These are phyloP conservation scores for Danionella cerebrum DNA, from an alignment of 2,113 vertebrate genomes.

Conservation along the genomic window DNA sequence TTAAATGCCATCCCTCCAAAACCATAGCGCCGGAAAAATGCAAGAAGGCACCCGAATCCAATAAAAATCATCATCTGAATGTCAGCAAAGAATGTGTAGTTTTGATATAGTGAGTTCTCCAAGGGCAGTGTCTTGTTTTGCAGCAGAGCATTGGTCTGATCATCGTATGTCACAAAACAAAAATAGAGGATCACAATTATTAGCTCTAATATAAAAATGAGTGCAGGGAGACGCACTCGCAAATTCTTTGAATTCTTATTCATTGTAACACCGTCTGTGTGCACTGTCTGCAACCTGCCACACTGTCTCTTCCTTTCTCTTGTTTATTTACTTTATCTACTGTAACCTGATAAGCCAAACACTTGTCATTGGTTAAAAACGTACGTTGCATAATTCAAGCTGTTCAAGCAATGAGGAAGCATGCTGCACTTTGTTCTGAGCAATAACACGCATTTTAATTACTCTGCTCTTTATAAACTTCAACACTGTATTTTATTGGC, in stretches of 20 bases:
- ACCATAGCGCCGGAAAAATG: constrained; percentile 69
- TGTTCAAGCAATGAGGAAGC: background rate
- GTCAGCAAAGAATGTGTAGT: constrained; percentile 73
- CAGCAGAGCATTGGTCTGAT: constrained; percentile 43
- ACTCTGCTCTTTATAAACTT: constrained; percentile 21
- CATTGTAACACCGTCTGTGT: constrained; percentile 44
- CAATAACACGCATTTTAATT: background rate
- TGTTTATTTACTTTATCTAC: constrained; percentile 27
- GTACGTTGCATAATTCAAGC: background rate
- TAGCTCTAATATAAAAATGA: constrained; percentile 61
- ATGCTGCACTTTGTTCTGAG: constrained; percentile 28
- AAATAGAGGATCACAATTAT: constrained; percentile 62
- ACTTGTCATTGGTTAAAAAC: constrained; percentile 27
- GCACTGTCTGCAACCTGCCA: constrained; percentile 1
- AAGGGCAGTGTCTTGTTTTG: constrained; percentile 45
- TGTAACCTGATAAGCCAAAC: constrained; percentile 28
- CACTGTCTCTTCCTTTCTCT: background rate
- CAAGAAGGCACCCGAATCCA: constrained; percentile 74
- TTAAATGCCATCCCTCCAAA: constrained; percentile 71
- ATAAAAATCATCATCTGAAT: constrained; percentile 78
- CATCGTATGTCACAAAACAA: constrained; percentile 66
- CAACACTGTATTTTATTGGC: too few relatives aligned
- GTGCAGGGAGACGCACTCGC: constrained; percentile 54
- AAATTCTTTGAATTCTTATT: constrained; percentile 39
- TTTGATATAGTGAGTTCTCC: constrained; percentile 56